phyloP scores from a whole-genome alignment of 1,140 invertebrate species.

The Bombus cullumanus region DNA sequence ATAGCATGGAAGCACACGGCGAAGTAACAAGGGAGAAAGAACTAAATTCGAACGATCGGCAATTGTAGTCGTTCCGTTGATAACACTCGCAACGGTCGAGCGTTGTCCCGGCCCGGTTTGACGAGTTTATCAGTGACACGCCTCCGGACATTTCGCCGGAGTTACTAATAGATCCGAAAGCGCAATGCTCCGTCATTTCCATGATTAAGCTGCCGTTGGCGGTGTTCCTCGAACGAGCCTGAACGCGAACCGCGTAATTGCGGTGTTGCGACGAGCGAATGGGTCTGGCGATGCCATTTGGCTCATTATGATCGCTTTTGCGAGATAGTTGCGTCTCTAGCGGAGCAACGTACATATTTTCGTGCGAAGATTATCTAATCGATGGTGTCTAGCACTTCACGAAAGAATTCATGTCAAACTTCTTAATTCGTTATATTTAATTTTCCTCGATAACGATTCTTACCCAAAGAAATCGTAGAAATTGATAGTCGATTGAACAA shows the following conservation, averaged over 20 bases:
- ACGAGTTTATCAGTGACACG: constrained; percentile 36
- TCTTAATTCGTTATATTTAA: constrained; percentile 27
- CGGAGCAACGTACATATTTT: neutral
- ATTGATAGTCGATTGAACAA: neutral
- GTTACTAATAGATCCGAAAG: constrained; percentile 62
- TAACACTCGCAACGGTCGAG: neutral
- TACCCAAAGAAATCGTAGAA: rapidly evolving
- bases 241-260: constrained; percentile 62
- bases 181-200: constrained; percentile 59
- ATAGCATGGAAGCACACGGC: neutral
- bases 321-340: neutral
- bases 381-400: neutral
- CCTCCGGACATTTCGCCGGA: constrained; percentile 36
- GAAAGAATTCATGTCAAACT: neutral
- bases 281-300: constrained; percentile 39
- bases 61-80: neutral
- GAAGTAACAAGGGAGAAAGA: neutral
- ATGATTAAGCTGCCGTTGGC: constrained; percentile 65
- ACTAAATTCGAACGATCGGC: neutral
- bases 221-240: constrained; percentile 31
- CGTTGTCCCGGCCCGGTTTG: constrained; percentile 13
- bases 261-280: constrained; percentile 33
- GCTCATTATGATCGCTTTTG: neutral
- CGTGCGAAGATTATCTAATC: neutral
- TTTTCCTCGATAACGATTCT: neutral